These are phyloP conservation scores for Palythoa caribaeorum DNA, from an alignment of 92 coral and sea anemone species.

Conservation along the genomic window DNA sequence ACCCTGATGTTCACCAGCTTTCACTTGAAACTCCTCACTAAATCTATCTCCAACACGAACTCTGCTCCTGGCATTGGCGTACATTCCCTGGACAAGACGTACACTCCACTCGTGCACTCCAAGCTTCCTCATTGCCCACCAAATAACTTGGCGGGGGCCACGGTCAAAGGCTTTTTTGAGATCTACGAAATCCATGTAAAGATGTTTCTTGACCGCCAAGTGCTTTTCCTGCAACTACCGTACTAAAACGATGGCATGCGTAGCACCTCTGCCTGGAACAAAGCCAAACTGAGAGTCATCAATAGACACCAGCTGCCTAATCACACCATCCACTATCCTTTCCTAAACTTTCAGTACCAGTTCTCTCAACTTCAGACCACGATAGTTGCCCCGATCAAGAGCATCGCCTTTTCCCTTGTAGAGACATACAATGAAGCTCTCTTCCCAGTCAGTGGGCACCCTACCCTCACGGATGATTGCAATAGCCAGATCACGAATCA, in stretches of 20 bases:
- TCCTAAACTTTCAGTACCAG: neutral
- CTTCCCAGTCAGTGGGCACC: no score
- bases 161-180: constrained; percentile 1
- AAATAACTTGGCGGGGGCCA: neutral
- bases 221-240: neutral
- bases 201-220: neutral
- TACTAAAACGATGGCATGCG: constrained; percentile 6
- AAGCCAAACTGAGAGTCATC: constrained; percentile 5
- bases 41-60: no score
- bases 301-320: neutral
- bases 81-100: no score
- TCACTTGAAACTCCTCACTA: no score
- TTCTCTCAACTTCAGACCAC: neutral
- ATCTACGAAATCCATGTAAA: neutral
- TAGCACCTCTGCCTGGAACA: constrained; percentile 1
- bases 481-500: no score
- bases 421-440: no score
- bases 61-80: no score
- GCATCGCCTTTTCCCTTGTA: neutral
- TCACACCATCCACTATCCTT: neutral
- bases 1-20: no score
- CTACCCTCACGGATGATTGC: no score
- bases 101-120: no score
- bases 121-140: no score
- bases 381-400: neutral